Conservation (phyloP, 2,797 vertebrate genomes). For the Sandelia bainsii region DNA sequence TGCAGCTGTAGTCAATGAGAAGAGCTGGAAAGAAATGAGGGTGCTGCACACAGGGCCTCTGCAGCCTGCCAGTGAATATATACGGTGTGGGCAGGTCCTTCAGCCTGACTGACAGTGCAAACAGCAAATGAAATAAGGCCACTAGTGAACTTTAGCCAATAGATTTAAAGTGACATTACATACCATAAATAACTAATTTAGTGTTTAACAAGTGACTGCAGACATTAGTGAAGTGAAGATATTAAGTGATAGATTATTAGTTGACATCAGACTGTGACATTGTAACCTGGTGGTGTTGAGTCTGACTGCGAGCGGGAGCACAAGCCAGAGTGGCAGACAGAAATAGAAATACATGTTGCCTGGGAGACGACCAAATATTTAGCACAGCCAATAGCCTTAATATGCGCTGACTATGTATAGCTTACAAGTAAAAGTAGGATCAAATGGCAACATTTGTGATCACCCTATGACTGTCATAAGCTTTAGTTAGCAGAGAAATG, state of each 20-base stretch:
- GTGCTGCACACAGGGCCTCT: conserved; percentile 51
- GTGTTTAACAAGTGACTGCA: conserved; percentile 29
- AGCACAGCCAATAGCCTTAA: conserved; percentile 39
- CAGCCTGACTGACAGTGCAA: conserved; percentile 43
- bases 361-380: conserved; percentile 78
- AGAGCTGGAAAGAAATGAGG: conserved; percentile 31
- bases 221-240: background rate
- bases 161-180: conserved; percentile 14
- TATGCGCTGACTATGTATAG: conserved; percentile 52
- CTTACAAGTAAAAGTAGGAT: conserved; percentile 23
- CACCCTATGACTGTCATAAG: background rate
- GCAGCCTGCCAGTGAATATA: conserved; percentile 43
- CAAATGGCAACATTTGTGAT: conserved; percentile 26
- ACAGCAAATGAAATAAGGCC: conserved; percentile 43
- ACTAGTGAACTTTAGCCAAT: conserved; percentile 4
- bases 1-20: conserved; percentile 38
- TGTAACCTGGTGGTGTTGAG: conserved; percentile 39
- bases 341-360: conserved; percentile 76
- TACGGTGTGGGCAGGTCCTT: conserved; percentile 49
- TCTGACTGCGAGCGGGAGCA: conserved; percentile 21
- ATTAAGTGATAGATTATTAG: conserved; percentile 24
- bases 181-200: conserved; percentile 29
- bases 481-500: background rate
- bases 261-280: conserved; percentile 36
- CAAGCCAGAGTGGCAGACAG: conserved; percentile 25